Percentiles rank a stretch among this genome's conserved stretches.
These are phyloP conservation scores for Amitus sp. DNA, from an alignment of 2,888 invertebrate species.

Conservation along the genomic window DNA sequence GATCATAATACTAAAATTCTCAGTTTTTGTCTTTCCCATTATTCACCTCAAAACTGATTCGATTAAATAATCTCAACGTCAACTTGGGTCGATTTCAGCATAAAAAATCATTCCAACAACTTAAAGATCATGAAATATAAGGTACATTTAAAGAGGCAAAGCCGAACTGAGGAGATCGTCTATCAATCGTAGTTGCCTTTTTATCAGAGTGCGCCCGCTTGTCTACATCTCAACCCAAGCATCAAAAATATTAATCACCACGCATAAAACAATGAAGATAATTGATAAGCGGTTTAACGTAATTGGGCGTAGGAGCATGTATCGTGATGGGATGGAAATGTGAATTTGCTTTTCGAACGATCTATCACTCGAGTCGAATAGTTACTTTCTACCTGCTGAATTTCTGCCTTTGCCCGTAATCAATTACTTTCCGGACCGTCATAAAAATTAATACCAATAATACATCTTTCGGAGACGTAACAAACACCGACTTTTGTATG, in stretches of 20 bases:
- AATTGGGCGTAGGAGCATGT: slow-evolving; percentile 48
- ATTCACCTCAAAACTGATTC: too few species aligned
- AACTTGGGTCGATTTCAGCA: too few species aligned
- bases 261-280: slow-evolving; percentile 55
- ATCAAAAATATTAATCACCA: slow-evolving; percentile 65
- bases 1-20: too few species aligned
- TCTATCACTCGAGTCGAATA: slow-evolving; percentile 46
- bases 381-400: slow-evolving; percentile 12
- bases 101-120: too few species aligned
- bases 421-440: slow-evolving; percentile 15
- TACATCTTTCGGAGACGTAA: neutral
- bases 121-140: too few species aligned
- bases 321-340: slow-evolving; percentile 47
- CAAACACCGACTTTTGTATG: neutral
- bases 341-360: slow-evolving; percentile 44
- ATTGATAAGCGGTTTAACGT: slow-evolving; percentile 57
- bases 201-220: slow-evolving; percentile 58
- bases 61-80: too few species aligned
- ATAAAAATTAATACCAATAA: neutral
- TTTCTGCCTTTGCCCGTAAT: slow-evolving; percentile 14
- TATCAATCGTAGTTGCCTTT: too few species aligned
- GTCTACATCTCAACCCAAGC: slow-evolving; percentile 85
- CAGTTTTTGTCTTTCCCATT: too few species aligned
- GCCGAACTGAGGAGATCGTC: too few species aligned
- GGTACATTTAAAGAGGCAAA: too few species aligned